Evolutionary conservation across 2,888 invertebrate species (phyloP), one percentile per base, ranked within the genome.

Genomic region (Meiosimyza decipiens): DNA sequence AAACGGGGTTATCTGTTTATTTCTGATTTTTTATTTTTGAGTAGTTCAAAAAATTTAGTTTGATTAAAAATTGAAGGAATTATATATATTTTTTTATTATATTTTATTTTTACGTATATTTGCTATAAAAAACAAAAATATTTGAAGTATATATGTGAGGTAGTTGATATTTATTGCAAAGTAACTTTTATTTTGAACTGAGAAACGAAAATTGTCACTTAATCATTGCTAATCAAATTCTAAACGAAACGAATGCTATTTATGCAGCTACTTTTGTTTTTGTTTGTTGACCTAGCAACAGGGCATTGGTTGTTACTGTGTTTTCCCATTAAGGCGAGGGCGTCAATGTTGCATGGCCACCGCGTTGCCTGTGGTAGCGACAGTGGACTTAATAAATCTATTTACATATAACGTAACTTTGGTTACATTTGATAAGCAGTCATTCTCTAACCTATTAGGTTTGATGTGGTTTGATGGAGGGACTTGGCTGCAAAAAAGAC

Each of bases 71-170:
- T 72, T 59, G 51, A 51, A 67, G 28, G 72, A 52, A 52, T 28
- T 28, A 49, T 68, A 15, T 69, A 4, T 28, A 28, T 67, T 40
- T 57, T 12, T 66, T 59, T 66, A 40, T 16, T 68, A 15, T 72
- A 62, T 73, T 71, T 65, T 70, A 73, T 54, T 59, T 60, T 70
- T 69, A 11, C 65, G 40, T 59, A 50, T 60, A 57, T 71, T 54
- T 70, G 72, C 60, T 69, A 75, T 65, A 71, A 69, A 71, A 71
- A 72, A 72, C 69, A 76, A 40, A 76, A 75, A 74, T 77, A 77
- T 76, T 76, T 78, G 71, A 76, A 73, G 71, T 77, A 75, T 75
- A 59, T 71, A 64, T 62, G 16, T 74, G 75, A 77, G 77, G 74
- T 77, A 75, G 71, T 68, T 74, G 73, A 75, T 72, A 64, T 71